Percentiles rank a stretch among this genome's conserved stretches.
Evolutionary conservation across 2,888 invertebrate genomes (phyloP).

Genomic region (Furcula furcula): DNA sequence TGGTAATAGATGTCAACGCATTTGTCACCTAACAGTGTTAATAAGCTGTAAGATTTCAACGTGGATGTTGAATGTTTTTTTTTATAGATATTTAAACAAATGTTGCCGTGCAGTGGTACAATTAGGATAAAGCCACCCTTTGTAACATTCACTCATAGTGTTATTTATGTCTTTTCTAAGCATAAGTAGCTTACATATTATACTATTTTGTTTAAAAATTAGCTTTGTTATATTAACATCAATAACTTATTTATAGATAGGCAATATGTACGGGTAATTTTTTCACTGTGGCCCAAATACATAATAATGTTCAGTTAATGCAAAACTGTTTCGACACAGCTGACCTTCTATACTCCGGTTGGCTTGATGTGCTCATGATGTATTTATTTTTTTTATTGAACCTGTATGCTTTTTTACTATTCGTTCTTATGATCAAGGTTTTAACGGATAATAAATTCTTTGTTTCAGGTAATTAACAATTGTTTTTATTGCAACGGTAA

Average conservation of each 20-base stretch:
- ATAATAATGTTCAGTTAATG: constrained; percentile 58
- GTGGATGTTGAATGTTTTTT: no score
- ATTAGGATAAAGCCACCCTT: no score
- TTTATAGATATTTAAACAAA: no score
- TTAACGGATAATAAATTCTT: constrained; percentile 32
- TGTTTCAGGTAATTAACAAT: constrained; percentile 68
- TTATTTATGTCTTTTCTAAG: no score
- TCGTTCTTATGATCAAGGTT: constrained; percentile 29
- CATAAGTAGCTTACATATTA: no score
- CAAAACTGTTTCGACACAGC: constrained; percentile 59
- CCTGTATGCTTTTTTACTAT: constrained; percentile 25
- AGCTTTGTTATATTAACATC: no score
- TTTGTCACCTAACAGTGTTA: no score
- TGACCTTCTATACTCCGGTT: constrained; percentile 58
- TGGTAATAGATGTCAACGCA: no score
- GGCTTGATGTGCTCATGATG: constrained; percentile 42
- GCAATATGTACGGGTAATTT: constrained; percentile 27
- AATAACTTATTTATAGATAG: constrained; percentile 8
- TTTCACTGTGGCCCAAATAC: constrained; percentile 64
- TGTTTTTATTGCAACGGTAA: constrained; percentile 37
- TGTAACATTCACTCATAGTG: no score
- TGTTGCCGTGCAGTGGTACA: no score
- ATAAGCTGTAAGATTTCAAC: no score
- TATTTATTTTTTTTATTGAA: constrained; percentile 41
- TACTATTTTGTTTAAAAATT: no score